Conservation (phyloP, 2,888 invertebrate species). For the Cerastoderma edule region DNA sequence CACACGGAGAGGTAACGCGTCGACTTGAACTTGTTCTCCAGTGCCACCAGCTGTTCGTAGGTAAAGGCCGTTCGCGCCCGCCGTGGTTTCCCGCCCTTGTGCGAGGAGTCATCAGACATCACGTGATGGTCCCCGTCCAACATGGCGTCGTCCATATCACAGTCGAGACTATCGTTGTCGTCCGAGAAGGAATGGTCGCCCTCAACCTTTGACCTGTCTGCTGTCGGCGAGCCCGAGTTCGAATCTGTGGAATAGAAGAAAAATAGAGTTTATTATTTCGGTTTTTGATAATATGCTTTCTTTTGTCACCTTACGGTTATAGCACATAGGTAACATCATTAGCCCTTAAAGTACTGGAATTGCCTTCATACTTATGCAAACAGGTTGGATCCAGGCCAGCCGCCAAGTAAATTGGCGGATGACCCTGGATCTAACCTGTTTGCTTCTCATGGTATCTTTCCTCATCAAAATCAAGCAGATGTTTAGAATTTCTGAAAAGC, state of each 20-base stretch:
- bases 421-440: too few species aligned
- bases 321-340: too few species aligned
- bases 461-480: too few species aligned
- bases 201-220: constrained; percentile 10
- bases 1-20: constrained; percentile 97
- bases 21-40: constrained; percentile 99
- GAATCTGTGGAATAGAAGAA: constrained; percentile 35
- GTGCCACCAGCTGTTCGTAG: constrained; percentile 97
- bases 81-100: constrained; percentile 89
- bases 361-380: too few species aligned
- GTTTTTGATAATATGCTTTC: too few species aligned
- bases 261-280: too few species aligned
- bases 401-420: too few species aligned
- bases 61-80: constrained; percentile 98
- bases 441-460: too few species aligned
- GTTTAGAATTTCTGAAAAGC: too few species aligned
- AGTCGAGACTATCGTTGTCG: constrained; percentile 45
- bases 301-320: too few species aligned
- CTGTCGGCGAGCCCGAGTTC: constrained; percentile 6
- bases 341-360: too few species aligned
- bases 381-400: too few species aligned
- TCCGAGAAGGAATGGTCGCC: constrained; percentile 48
- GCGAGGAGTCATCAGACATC: constrained; percentile 43
- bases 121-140: constrained; percentile 40
- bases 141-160: constrained; percentile 49